These are phyloP conservation scores for Oligia latruncula DNA, from an alignment of 2,888 invertebrate species.

Conservation along the genomic window DNA sequence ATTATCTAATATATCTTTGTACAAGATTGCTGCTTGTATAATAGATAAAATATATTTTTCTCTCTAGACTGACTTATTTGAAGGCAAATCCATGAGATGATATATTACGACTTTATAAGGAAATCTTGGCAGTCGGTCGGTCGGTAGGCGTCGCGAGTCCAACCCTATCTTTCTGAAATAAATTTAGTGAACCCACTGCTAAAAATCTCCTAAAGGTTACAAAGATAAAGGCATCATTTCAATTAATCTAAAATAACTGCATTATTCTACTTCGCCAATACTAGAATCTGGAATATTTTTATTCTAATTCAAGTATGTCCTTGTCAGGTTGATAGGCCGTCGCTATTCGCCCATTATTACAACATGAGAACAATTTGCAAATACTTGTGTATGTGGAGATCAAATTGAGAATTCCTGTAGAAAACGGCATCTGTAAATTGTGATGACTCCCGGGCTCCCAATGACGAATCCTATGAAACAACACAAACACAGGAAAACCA, in stretches of 20 bases:
- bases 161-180: neutral
- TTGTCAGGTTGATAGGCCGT: constrained; percentile 74
- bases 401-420: constrained; percentile 55
- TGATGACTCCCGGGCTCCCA: constrained; percentile 43
- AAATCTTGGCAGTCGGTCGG: neutral
- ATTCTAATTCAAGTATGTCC: constrained; percentile 54
- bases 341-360: constrained; percentile 63
- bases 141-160: neutral
- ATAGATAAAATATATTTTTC: neutral
- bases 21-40: neutral
- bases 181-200: neutral
- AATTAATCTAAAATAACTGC: neutral
- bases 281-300: neutral
- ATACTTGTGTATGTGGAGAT: constrained; percentile 68
- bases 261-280: neutral
- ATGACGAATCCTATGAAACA: constrained; percentile 54
- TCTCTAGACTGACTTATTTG: neutral
- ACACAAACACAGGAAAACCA: neutral
- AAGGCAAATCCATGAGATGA: neutral
- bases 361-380: constrained; percentile 79
- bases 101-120: neutral
- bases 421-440: constrained; percentile 68
- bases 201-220: neutral
- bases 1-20: constrained; percentile 34
- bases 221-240: neutral